Evolutionary conservation across 1,140 invertebrate genomes (phyloP).

Genomic region (Scaptomyza hsui): DNA sequence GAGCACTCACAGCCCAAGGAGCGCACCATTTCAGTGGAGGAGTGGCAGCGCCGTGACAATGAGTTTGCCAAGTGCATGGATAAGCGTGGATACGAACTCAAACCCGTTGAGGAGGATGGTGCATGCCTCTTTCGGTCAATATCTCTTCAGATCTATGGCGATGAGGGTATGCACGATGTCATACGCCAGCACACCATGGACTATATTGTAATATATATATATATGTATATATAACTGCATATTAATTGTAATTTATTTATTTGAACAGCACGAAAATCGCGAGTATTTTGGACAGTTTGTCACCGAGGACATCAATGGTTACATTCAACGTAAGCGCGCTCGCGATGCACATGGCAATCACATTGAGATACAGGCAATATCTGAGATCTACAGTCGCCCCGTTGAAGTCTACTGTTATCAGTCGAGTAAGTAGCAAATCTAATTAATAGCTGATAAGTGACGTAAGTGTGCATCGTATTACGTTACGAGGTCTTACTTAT

Average conservation of each 20-base stretch:
- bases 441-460: not conserved
- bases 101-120: conserved; percentile 96
- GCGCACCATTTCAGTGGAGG: conserved; percentile 85
- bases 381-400: conserved; percentile 96
- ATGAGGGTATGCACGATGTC: conserved; percentile 95
- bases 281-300: conserved; percentile 97
- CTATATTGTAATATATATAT: conserved; percentile 90
- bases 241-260: not conserved
- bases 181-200: conserved; percentile 96
- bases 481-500: no score
- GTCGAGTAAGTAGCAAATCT: conserved; percentile 86
- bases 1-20: conserved; percentile 88
- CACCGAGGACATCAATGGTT: conserved; percentile 95
- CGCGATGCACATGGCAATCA: conserved; percentile 96
- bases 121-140: conserved; percentile 96
- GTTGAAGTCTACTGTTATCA: conserved; percentile 97
- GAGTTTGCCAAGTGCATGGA: conserved; percentile 90
- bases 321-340: conserved; percentile 91
- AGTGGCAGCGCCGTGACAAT: conserved; percentile 87
- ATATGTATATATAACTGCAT: not conserved
- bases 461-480: no score
- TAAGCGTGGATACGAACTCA: conserved; percentile 91
- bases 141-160: conserved; percentile 96
- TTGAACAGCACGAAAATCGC: conserved; percentile 87
- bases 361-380: conserved; percentile 97